Percentiles rank a stretch among this genome's conserved stretches.
Conservation (phyloP, 2,888 invertebrate species). For the Dendrolimus pini region DNA sequence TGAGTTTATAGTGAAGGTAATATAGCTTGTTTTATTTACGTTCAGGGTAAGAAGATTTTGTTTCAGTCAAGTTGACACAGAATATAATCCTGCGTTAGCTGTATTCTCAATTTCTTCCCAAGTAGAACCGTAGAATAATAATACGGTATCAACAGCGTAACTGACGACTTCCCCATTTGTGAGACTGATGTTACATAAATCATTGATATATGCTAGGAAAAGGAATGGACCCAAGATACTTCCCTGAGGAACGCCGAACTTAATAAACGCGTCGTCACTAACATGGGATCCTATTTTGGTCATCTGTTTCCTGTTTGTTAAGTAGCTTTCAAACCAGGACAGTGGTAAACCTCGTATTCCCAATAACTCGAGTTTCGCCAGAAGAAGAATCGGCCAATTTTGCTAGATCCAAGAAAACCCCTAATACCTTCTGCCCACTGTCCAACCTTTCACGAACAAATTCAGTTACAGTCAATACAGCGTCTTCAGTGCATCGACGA, state of each 20-base stretch:
- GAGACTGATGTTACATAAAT: neutral
- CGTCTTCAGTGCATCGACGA: too few relatives aligned
- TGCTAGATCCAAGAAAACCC: too few relatives aligned
- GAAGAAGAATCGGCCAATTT: neutral
- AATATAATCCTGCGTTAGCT: neutral
- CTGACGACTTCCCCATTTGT: neutral
- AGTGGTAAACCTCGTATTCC: slow-evolving; percentile 3
- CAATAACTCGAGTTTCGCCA: slow-evolving; percentile 4
- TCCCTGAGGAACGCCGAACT: slow-evolving; percentile 8
- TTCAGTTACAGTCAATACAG: too few relatives aligned
- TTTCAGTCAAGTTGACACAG: neutral
- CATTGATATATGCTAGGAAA: slow-evolving; percentile 5
- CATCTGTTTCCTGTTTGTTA: slow-evolving; percentile 1
- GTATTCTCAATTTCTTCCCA: neutral
- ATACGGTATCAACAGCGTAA: slow-evolving; percentile 3
- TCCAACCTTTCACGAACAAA: too few relatives aligned
- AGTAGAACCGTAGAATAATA: neutral
- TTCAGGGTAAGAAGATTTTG: slow-evolving; percentile 1
- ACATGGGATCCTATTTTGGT: neutral
- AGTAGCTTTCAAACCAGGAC: slow-evolving; percentile 3
- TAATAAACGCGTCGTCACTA: neutral
- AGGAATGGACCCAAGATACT: slow-evolving; percentile 6
- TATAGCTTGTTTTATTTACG: neutral
- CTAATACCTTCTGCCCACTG: too few relatives aligned
- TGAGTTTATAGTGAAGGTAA: neutral